Evolutionary conservation across 2,113 vertebrate species (phyloP).

Genomic region (Psilopsiagon aurifrons): DNA sequence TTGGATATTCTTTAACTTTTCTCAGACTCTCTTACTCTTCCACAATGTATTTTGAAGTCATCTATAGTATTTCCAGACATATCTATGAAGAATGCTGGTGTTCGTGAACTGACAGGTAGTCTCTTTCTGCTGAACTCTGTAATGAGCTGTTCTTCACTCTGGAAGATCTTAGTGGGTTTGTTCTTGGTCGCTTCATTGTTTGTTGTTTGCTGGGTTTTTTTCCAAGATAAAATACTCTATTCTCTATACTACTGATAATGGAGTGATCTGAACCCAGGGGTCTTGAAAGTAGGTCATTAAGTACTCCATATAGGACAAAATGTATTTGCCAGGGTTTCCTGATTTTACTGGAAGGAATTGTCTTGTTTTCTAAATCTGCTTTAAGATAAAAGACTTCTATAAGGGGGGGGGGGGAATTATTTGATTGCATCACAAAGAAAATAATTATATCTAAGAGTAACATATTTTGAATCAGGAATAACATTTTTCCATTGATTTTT

Average conservation of each 20-base stretch:
- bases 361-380: not conserved
- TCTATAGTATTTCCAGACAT: not conserved
- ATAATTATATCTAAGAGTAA: constrained; percentile 20
- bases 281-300: constrained; percentile 10
- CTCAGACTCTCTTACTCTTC: not conserved
- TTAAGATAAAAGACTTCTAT: not conserved
- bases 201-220: not conserved
- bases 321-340: not conserved
- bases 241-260: not conserved
- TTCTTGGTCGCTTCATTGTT: not conserved
- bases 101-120: not conserved
- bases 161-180: not conserved
- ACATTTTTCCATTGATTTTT: constrained; percentile 51
- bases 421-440: constrained; percentile 20
- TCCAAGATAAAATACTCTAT: not conserved
- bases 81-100: not conserved
- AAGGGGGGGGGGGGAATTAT: not conserved
- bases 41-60: not conserved
- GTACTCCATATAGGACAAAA: not conserved
- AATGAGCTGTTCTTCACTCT: not conserved
- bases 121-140: not conserved
- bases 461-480: constrained; percentile 21
- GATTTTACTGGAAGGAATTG: not conserved
- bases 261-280: not conserved
- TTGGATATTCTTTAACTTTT: constrained; percentile 20